Evolutionary conservation across 2,113 vertebrate species (phyloP), one percentile per base, ranked within the genome.

Genomic region (Platichthys stellatus): DNA sequence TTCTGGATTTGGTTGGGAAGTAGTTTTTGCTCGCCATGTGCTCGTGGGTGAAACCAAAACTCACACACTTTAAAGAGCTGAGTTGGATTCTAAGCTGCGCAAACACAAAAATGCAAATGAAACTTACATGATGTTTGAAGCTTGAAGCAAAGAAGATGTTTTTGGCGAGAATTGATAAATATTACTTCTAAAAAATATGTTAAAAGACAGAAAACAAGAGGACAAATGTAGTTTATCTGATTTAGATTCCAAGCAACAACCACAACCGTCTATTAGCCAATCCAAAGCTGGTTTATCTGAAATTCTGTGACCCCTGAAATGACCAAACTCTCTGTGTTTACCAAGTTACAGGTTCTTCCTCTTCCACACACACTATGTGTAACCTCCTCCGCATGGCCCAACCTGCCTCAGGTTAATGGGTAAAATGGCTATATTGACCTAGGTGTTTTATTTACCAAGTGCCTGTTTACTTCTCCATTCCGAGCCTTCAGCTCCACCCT

Each of bases 401-500:
- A 77, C 78, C 84, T 80, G 84, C 71, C 84, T 21, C 82, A 86
- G 90, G 94, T 93, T 94, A 94, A 94, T 93, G 88, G 90, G 64
- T 92, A 82, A 90, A 91, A 91, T 89, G 84, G 85, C 72, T 56
- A 59, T 90, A 93, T 94, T 95, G 93, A 94, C 93, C 79, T 74
- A 92, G 88, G 85, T 90, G 91, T 93, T 93, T 93, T 91, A 92
- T 93, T 92, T 93, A 91, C 90, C 86, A 79, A 88, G 87, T 77
- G 89, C 82, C 83, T 94, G 88, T 94, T 94, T 94, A 92, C 92
- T 84, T 87, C 84, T 87, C 74, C 85, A 84, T 90, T 90, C 83
- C 83, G 77, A 74, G 84, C 80, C 81, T 81, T 84, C 90, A 92
- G 91, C 92, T 91, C 90, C 87, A 81, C 86, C 82, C 89, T 92